phyloP scores from a whole-genome alignment of 2,888 invertebrate species.

The Eristalinus sepulchralis region DNA sequence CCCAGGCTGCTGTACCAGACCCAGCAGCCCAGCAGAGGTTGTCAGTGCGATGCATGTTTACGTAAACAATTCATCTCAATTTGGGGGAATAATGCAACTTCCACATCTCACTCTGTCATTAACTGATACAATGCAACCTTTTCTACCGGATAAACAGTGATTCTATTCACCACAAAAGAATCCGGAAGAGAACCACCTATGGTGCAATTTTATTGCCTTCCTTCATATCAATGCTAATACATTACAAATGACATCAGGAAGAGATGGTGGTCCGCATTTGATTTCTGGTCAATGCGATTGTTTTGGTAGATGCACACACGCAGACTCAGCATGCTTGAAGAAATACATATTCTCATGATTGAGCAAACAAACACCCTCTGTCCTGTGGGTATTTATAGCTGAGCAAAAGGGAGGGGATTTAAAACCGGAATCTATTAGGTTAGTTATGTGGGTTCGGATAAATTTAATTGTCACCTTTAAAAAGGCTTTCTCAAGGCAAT shows the following conservation, averaged over 20 bases:
- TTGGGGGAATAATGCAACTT: constrained; percentile 54
- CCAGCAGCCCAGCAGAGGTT: constrained; percentile 16
- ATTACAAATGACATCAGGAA: constrained; percentile 67
- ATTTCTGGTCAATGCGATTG: constrained; percentile 38
- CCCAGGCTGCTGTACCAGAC: constrained; percentile 52
- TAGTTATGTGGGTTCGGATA: constrained; percentile 43
- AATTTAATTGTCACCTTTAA: constrained; percentile 39
- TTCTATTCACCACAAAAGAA: constrained; percentile 64
- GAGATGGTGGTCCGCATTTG: constrained; percentile 14
- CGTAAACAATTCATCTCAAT: constrained; percentile 65
- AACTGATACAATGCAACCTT: constrained; percentile 41
- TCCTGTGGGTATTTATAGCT: constrained; percentile 61
- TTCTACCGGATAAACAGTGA: constrained; percentile 40
- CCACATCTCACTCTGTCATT: constrained; percentile 63
- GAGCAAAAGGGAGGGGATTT: constrained; percentile 22
- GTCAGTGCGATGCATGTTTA: constrained; percentile 61
- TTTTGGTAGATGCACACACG: background rate
- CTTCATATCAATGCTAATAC: constrained; percentile 59
- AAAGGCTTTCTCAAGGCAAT: constrained; percentile 18
- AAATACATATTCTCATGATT: constrained; percentile 34
- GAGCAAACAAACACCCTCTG: constrained; percentile 66
- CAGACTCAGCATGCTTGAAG: constrained; percentile 29
- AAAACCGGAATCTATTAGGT: constrained; percentile 27
- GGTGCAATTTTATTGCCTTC: constrained; percentile 72
- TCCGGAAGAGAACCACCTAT: constrained; percentile 72